Evolutionary conservation across 2,797 vertebrate species (phyloP), one percentile per base, ranked within the genome.

Genomic region (Zenarchopterus dispar): DNA sequence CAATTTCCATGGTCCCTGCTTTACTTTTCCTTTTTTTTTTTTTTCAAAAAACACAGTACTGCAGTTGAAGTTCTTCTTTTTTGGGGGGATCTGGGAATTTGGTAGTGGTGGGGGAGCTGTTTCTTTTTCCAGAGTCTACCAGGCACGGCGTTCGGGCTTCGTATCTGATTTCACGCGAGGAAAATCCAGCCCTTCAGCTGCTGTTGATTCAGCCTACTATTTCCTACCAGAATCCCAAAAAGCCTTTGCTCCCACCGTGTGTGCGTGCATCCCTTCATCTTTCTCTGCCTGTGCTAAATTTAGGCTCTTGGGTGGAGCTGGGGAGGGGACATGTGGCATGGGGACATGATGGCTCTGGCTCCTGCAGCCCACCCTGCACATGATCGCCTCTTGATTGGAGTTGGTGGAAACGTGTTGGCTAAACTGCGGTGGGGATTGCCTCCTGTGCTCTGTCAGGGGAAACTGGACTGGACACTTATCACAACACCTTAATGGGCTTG

Each of bases 121-220:
- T 90, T 92, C 87, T 92, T 92, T 91, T 92, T 90, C 86, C 90
- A 91, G 84, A 89, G 75, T 81, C 80, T 84, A 87, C 82, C 84
- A 86, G 84, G 83, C 80, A 77, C 74, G 48, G 73, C 67, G 88
- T 85, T 84, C 66, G 47, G 62, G 79, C 85, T 88, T 77, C 67
- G 39, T 92, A 90, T 93, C 91, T 89, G 89, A 91, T 92, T 93
- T 91, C 89, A 91, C 82, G 62, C 78, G 36, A 90, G 80, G 88
- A 91, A 91, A 89, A 92, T 85, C 84, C 83, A 84, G 87, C 75
- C 76, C 81, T 82, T 92, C 87, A 91, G 85, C 90, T 90, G 86
- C 78, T 89, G 88, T 89, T 90, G 89, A 93, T 93, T 92, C 72
- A 69, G 84, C 75, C 84, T 77, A 77, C 77, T 90, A 91, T 91